A percentile compares a stretch with the other conserved stretches of the same genome.
phyloP scores from a whole-genome alignment of 1,140 invertebrate genomes.

The Drosophila santomea region DNA sequence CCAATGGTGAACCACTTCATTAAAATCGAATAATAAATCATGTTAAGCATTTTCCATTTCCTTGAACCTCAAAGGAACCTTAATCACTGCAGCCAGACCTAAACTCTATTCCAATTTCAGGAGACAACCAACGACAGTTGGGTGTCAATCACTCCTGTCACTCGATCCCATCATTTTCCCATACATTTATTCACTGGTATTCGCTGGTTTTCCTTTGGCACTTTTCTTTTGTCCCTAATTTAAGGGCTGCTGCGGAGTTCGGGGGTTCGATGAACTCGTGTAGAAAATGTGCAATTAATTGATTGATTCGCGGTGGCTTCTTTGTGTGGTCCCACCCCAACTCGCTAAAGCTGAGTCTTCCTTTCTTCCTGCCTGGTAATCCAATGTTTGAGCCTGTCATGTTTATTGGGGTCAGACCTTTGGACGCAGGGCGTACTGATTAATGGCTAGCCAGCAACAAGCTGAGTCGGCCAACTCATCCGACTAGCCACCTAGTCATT shows the following conservation, averaged over 20 bases:
- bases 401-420: conserved; percentile 72
- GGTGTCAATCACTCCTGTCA: conserved; percentile 43
- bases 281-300: conserved; percentile 78
- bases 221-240: conserved; percentile 39
- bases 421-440: conserved; percentile 46
- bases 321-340: conserved; percentile 32
- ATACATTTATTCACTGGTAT: conserved; percentile 54
- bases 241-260: conserved; percentile 29
- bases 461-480: conserved; percentile 28
- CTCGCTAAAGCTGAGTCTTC: conserved; percentile 11
- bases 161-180: conserved; percentile 36
- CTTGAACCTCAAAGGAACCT: not conserved
- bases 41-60: not conserved
- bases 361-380: conserved; percentile 29
- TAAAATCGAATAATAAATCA: not conserved
- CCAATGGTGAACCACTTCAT: not conserved
- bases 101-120: not conserved
- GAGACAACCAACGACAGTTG: conserved; percentile 4
- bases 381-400: conserved; percentile 52
- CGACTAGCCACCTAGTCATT: conserved; percentile 59
- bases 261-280: conserved; percentile 76
- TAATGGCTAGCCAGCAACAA: conserved; percentile 53
- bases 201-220: conserved; percentile 29
- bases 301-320: conserved; percentile 68
- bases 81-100: no score